A percentile compares a stretch with the other conserved stretches of the same genome.
Evolutionary conservation across 1,140 invertebrate species (phyloP).

Genomic region (Drosophila yakuba): DNA sequence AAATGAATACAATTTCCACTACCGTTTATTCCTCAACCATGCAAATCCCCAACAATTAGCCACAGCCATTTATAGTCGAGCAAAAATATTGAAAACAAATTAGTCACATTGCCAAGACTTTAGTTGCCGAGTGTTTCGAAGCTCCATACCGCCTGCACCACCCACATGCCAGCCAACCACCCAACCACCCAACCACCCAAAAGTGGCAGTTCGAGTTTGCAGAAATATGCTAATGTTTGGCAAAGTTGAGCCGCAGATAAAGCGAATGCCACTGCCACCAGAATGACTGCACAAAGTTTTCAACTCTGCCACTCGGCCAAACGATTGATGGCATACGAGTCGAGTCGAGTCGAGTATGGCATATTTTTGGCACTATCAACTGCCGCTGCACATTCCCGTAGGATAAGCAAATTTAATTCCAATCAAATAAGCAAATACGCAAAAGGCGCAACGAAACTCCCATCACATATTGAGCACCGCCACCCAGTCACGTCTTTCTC

Average conservation of each 20-base stretch:
- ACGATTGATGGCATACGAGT: conserved; percentile 2
- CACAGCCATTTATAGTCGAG: conserved; percentile 62
- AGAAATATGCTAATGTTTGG: conserved; percentile 54
- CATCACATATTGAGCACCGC: conserved; percentile 24
- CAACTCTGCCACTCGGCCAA: conserved; percentile 16
- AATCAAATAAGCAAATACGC: conserved; percentile 38
- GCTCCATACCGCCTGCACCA: conserved; percentile 30
- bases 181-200: not conserved
- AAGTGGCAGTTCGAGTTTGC: conserved; percentile 20
- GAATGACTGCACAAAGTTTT: conserved; percentile 30
- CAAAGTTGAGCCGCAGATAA: conserved; percentile 34
- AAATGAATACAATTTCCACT: conserved; percentile 31
- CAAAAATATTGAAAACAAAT: conserved; percentile 45
- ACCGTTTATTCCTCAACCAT: conserved; percentile 24
- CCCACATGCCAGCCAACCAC: not conserved
- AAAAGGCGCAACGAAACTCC: conserved; percentile 22
- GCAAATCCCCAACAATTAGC: conserved; percentile 59
- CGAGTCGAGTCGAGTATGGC: not conserved
- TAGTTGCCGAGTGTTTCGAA: conserved; percentile 41
- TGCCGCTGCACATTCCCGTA: conserved; percentile 37
- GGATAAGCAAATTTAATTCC: conserved; percentile 46
- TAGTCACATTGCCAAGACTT: conserved; percentile 52
- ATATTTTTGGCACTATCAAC: conserved; percentile 26
- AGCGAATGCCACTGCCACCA: conserved; percentile 21
- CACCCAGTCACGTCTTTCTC: conserved; percentile 12